Evolutionary conservation across 2,797 vertebrate species (phyloP).

Genomic region (Champsocephalus esox): DNA sequence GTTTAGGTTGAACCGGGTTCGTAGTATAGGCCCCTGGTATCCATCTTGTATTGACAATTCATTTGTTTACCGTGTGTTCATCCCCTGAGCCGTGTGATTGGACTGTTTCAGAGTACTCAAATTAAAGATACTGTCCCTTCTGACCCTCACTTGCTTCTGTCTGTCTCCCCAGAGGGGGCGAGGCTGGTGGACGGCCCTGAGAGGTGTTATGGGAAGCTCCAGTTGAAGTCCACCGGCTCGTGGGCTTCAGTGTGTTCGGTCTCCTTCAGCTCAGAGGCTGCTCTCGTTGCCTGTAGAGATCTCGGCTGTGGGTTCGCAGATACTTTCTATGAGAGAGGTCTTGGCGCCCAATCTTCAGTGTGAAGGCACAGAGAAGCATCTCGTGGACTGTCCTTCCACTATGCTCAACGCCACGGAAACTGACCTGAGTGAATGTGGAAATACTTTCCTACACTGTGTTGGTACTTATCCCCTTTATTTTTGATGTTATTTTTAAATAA

Average conservation of each 20-base stretch:
- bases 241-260: conserved; percentile 10
- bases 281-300: conserved; percentile 25
- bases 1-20: no score
- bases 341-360: background rate
- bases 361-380: conserved; percentile 13
- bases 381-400: conserved; percentile 7
- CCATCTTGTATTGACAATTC: no score
- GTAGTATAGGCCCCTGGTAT: no score
- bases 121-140: no score
- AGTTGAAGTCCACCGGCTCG: conserved; percentile 15
- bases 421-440: accelerated
- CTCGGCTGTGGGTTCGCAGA: conserved; percentile 28
- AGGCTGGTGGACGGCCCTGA: background rate
- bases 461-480: conserved; percentile 2
- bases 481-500: background rate
- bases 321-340: accelerated
- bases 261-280: background rate
- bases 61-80: no score
- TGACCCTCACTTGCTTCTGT: background rate
- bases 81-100: no score
- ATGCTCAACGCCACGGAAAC: background rate
- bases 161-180: conserved; percentile 13
- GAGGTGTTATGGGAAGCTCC: conserved; percentile 23
- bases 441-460: background rate
- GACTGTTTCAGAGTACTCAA: no score